These are phyloP conservation scores for Trichomalopsis sarcophagae DNA, from an alignment of 1,140 invertebrate species.

Conservation along the genomic window DNA sequence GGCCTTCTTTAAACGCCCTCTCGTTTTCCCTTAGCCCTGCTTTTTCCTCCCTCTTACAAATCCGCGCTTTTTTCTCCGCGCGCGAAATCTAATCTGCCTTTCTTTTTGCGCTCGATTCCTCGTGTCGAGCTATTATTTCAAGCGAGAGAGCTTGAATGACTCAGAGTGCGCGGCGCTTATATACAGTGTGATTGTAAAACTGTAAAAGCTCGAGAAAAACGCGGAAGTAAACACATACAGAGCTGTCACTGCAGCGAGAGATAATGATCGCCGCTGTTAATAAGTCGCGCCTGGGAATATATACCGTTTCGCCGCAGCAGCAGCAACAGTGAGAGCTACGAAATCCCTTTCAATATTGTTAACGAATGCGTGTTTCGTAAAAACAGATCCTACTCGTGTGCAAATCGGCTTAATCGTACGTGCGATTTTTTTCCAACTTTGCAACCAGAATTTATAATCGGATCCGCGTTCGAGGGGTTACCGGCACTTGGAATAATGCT, in stretches of 20 bases:
- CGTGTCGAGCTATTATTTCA: not conserved
- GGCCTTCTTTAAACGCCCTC: conserved; percentile 1
- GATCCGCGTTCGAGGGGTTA: not conserved
- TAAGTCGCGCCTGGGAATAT: not conserved
- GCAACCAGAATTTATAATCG: not conserved
- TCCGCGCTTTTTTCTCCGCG: not conserved
- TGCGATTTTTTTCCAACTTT: not conserved
- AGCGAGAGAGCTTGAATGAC: not conserved
- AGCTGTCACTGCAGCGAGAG: no score
- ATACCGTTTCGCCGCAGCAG: no score
- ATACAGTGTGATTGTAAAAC: no score
- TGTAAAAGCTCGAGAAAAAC: not conserved
- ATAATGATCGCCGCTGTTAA: not conserved
- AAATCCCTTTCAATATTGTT: not conserved
- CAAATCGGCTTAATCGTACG: not conserved
- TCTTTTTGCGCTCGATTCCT: not conserved
- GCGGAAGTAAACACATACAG: no score
- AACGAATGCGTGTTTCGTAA: not conserved
- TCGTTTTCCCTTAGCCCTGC: not conserved
- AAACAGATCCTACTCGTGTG: not conserved
- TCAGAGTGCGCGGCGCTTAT: not conserved
- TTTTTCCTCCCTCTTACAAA: conserved; percentile 17
- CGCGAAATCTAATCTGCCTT: conserved; percentile 21
- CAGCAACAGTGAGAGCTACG: not conserved
- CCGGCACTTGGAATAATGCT: not conserved